Conservation (phyloP, 2,888 invertebrate species). For the Laothoe populi region DNA sequence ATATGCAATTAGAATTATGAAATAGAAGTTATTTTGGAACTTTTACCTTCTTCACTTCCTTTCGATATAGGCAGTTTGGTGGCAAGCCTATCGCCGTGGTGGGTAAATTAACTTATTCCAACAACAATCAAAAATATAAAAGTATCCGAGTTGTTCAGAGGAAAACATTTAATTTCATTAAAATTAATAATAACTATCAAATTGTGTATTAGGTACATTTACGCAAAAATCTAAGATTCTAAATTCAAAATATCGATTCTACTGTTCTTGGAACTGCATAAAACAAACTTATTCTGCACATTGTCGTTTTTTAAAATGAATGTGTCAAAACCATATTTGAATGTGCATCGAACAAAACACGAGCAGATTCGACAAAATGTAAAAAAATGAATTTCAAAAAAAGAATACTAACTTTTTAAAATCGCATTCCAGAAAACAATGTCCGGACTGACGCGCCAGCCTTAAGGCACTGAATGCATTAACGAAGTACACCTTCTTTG, state of each 20-base stretch:
- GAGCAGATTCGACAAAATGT: slow-evolving; percentile 55
- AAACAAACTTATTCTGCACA: not conserved
- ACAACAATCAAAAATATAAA: too few species aligned
- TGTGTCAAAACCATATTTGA: slow-evolving; percentile 41
- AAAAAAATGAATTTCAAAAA: slow-evolving; percentile 50
- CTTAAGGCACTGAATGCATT: slow-evolving; percentile 81
- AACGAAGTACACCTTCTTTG: slow-evolving; percentile 82
- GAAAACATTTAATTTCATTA: too few species aligned
- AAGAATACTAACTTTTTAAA: slow-evolving; percentile 41
- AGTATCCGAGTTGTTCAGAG: too few species aligned
- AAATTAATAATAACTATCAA: too few species aligned
- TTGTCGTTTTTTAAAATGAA: not conserved
- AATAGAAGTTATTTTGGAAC: too few species aligned
- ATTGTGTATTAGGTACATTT: too few species aligned
- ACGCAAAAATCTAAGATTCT: not conserved
- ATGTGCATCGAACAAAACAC: slow-evolving; percentile 52
- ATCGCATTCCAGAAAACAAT: slow-evolving; percentile 83
- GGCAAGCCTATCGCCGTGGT: too few species aligned
- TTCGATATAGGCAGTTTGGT: too few species aligned
- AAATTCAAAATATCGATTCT: not conserved
- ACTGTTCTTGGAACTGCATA: not conserved
- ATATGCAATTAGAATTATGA: too few species aligned
- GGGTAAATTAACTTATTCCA: too few species aligned
- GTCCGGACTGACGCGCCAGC: slow-evolving; percentile 74
- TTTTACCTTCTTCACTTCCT: too few species aligned